These are phyloP conservation scores for Smittia sp. DNA, from an alignment of 2,888 invertebrate species.

Conservation along the genomic window DNA sequence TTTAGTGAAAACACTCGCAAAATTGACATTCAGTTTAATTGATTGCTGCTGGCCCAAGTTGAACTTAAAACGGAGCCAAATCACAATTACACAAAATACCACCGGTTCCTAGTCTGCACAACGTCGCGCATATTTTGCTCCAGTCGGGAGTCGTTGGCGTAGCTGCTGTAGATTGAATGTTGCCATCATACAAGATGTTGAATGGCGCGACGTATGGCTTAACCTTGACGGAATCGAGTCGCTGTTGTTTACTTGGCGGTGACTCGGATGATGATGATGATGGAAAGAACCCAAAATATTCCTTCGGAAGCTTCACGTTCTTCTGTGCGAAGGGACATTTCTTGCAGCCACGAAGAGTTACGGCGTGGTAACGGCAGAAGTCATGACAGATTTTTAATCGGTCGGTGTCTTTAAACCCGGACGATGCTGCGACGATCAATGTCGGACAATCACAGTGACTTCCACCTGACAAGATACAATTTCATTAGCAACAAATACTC, in stretches of 20 bases:
- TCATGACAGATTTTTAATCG: constrained; percentile 15
- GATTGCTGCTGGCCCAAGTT: too few species aligned
- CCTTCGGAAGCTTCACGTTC: not conserved
- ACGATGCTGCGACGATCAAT: constrained; percentile 16
- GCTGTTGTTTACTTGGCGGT: too few species aligned
- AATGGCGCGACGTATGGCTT: too few species aligned
- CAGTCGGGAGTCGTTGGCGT: constrained; percentile 55
- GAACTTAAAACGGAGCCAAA: constrained; percentile 58
- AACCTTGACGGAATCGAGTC: not conserved
- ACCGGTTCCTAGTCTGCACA: constrained; percentile 67
- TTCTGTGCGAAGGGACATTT: constrained; percentile 23
- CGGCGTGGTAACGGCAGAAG: constrained; percentile 22
- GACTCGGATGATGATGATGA: not conserved
- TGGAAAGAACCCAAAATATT: not conserved
- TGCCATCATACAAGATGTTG: too few species aligned
- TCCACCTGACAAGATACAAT: constrained; percentile 12
- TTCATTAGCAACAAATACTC: too few species aligned
- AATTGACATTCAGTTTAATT: constrained; percentile 41
- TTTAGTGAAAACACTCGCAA: constrained; percentile 10
- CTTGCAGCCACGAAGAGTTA: constrained; percentile 22
- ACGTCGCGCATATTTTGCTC: constrained; percentile 63
- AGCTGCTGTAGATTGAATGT: constrained; percentile 32
- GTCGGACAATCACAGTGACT: constrained; percentile 17
- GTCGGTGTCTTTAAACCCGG: not conserved
- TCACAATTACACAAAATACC: constrained; percentile 76